A percentile compares a stretch with the other conserved stretches of the same genome.
These are phyloP conservation scores for Pollenia labialis DNA, from an alignment of 2,888 invertebrate genomes.

Conservation along the genomic window DNA sequence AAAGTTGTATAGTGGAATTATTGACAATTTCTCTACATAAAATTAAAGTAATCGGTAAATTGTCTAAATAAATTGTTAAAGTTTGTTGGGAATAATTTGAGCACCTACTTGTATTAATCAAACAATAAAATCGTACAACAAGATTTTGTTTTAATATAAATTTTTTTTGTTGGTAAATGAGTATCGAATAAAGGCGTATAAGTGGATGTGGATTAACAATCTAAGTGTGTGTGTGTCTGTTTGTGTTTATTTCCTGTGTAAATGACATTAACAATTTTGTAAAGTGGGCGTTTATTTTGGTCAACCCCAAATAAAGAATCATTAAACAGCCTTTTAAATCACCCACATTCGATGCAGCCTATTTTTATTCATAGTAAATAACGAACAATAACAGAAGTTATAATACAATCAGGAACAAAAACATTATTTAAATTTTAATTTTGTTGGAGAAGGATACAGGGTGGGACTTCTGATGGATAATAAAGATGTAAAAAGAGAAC, in stretches of 20 bases:
- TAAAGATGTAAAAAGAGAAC: too few species aligned
- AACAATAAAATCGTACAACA: too few species aligned
- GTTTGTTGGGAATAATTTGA: too few species aligned
- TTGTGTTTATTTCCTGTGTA: constrained; percentile 25
- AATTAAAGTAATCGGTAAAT: too few species aligned
- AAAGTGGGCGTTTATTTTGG: constrained; percentile 33
- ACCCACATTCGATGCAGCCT: not conserved
- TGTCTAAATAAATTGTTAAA: too few species aligned
- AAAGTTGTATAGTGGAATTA: too few species aligned
- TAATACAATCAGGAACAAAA: not conserved
- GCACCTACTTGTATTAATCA: too few species aligned
- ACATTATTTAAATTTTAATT: not conserved
- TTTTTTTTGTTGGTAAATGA: not conserved
- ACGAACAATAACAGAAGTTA: not conserved
- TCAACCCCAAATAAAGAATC: constrained; percentile 30
- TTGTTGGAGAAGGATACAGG: too few species aligned
- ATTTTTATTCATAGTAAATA: constrained; percentile 1
- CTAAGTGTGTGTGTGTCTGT: not conserved
- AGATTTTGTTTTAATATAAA: not conserved
- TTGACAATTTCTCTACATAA: too few species aligned
- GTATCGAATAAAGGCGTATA: too few species aligned
- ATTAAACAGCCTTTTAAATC: constrained; percentile 19
- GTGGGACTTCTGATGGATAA: too few species aligned
- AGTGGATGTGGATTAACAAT: not conserved
- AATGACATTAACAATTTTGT: constrained; percentile 39